A percentile compares a stretch with the other conserved stretches of the same genome.
phyloP scores from a whole-genome alignment of 23 tunicate species.

The Styela plicata region DNA sequence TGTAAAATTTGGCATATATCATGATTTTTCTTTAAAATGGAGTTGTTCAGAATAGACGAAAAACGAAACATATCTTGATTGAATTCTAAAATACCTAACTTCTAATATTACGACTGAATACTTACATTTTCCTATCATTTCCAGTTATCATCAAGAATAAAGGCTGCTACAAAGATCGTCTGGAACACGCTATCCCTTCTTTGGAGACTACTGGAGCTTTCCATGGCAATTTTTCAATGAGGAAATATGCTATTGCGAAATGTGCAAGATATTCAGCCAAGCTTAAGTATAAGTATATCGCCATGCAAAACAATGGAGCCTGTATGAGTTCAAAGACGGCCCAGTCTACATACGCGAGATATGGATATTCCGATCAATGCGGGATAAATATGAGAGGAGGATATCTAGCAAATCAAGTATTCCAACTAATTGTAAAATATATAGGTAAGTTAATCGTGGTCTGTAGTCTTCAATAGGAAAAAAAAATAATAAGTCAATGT shows the following conservation, averaged over 20 bases:
- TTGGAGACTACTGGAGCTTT: neutral
- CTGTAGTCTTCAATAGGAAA: too few species aligned
- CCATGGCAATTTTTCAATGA: neutral
- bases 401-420: slow-evolving; percentile 22
- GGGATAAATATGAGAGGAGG: slow-evolving; percentile 10
- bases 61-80: too few species aligned
- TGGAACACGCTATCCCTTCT: neutral
- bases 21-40: too few species aligned
- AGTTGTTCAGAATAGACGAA: too few species aligned
- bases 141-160: slow-evolving; percentile 5
- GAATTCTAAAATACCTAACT: too few species aligned
- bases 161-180: slow-evolving; percentile 9
- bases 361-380: slow-evolving; percentile 9
- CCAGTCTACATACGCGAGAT: slow-evolving; percentile 1
- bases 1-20: too few species aligned
- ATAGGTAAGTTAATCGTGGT: neutral
- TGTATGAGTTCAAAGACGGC: slow-evolving; percentile 6
- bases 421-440: neutral
- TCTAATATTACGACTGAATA: too few species aligned
- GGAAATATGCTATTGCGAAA: slow-evolving; percentile 5
- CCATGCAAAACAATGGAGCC: slow-evolving; percentile 24
- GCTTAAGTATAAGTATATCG: neutral
- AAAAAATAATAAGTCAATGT: too few species aligned
- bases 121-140: too few species aligned
- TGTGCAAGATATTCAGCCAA: slow-evolving; percentile 5